A percentile compares a stretch with the other conserved stretches of the same genome.
These are phyloP conservation scores for Xiphophorus hellerii DNA, from an alignment of 2,113 vertebrate species.

Conservation along the genomic window DNA sequence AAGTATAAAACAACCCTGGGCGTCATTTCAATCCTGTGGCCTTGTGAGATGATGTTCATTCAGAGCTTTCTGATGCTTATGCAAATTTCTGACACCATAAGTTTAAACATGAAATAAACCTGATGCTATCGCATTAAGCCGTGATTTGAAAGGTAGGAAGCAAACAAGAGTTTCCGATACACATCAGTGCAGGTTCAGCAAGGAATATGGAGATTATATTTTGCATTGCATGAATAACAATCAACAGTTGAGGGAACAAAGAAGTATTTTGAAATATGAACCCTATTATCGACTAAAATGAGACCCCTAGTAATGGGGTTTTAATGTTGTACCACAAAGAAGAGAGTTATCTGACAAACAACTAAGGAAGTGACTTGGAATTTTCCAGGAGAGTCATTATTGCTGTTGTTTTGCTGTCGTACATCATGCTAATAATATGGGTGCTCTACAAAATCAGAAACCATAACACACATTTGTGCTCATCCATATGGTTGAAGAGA, in stretches of 20 bases:
- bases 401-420: conserved; percentile 37
- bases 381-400: conserved; percentile 53
- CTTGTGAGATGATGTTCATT: conserved; percentile 40
- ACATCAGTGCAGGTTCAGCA: conserved; percentile 50
- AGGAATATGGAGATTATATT: conserved; percentile 62
- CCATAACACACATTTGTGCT: conserved; percentile 32
- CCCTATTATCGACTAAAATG: conserved; percentile 66
- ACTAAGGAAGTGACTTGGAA: conserved; percentile 49
- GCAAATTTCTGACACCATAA: conserved; percentile 69
- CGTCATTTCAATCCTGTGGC: conserved; percentile 51
- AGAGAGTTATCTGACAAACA: conserved; percentile 56
- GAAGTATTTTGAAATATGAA: conserved; percentile 69
- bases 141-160: conserved; percentile 59
- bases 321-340: conserved; percentile 70
- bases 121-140: conserved; percentile 60
- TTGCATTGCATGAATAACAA: conserved; percentile 69
- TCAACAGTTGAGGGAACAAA: conserved; percentile 68
- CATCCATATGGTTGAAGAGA: conserved; percentile 34
- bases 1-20: conserved; percentile 44
- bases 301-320: conserved; percentile 70
- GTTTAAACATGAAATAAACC: conserved; percentile 75
- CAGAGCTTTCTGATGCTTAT: conserved; percentile 65
- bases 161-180: conserved; percentile 55
- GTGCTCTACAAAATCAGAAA: conserved; percentile 29
- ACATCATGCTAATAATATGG: conserved; percentile 38